Base-by-base conservation (phyloP, 1,140 invertebrate genomes). In the Brachionus rotundiformis region DNA sequence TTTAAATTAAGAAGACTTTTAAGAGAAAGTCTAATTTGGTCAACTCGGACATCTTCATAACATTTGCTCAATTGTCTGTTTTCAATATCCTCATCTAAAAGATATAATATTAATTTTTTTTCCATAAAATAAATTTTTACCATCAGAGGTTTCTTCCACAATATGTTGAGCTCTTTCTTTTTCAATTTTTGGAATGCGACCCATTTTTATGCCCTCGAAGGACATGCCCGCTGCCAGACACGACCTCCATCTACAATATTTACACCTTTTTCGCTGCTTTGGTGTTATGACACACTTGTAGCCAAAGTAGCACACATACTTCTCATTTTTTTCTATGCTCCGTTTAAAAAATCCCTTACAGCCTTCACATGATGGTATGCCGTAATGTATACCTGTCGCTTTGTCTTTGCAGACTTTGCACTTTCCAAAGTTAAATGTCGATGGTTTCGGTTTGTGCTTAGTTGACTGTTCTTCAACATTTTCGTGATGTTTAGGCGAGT, bases 181-280 rank as follows among this genome's bases (percentile, higher is more conserved):
- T 63, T 79, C 76, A 16, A 79, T 79, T 13, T 79, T 79, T 10
- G 76, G 76, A 59, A 79, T 79, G 7, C 76, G 76, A 4, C 76
- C 76, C 76, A 79, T 79, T 36, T 63, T 54, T 3, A 79, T 79
- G 44, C 76, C 76, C 29, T 63, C 59, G 54, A 79, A 81, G 68
- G 61, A 68, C 82, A 75, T 82, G 59, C 75, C 73, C 31, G 47
- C 63, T 13, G 13, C 19, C 83, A 88, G 86, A 87, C 86, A 88
- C 86, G 85, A 86, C 86, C 13, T 86, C 88, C 86, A 88, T 88
- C 68, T 87, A 83, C 87, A 88, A 82, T 86, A 86, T 83, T 88
- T 87, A 80, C 87, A 88, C 16, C 86, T 83, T 82, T 87, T 88
- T 19, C 87, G 63, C 4, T 87, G 87, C 33, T 85, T 85, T 81